phyloP scores from a whole-genome alignment of 2,888 invertebrate genomes.

The Electrophaes corylata region DNA sequence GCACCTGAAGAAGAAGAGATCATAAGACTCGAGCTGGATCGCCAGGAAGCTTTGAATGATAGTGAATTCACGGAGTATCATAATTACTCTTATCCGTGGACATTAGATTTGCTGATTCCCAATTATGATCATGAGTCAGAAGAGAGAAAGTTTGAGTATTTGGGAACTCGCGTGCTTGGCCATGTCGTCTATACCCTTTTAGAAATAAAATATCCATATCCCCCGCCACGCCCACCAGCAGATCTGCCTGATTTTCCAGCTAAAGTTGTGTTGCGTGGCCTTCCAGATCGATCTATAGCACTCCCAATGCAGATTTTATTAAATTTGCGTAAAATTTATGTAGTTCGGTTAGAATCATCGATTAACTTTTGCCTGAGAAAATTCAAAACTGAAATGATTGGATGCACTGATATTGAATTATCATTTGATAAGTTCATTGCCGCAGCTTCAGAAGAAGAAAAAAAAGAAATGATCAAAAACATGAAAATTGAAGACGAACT shows the following conservation, averaged over 20 bases:
- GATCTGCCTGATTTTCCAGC: slow-evolving; percentile 65
- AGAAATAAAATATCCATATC: slow-evolving; percentile 75
- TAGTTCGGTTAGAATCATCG: slow-evolving; percentile 77
- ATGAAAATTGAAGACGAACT: slow-evolving; percentile 66
- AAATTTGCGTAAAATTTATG: slow-evolving; percentile 63
- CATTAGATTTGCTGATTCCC: slow-evolving; percentile 69
- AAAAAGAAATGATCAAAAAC: slow-evolving; percentile 64
- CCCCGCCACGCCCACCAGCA: slow-evolving; percentile 60
- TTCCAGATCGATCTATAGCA: slow-evolving; percentile 70
- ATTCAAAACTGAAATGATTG: slow-evolving; percentile 82
- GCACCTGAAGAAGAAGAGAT: slow-evolving; percentile 69
- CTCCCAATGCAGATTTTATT: slow-evolving; percentile 72
- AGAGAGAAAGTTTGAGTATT: slow-evolving; percentile 71
- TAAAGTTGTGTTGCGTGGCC: slow-evolving; percentile 70
- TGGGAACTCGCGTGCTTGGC: slow-evolving; percentile 76
- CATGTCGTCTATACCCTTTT: slow-evolving; percentile 81
- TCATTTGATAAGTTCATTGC: slow-evolving; percentile 66
- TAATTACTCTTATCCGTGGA: slow-evolving; percentile 81
- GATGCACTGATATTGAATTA: slow-evolving; percentile 76
- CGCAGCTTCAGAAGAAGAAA: slow-evolving; percentile 57
- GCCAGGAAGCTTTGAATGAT: slow-evolving; percentile 82
- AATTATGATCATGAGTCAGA: slow-evolving; percentile 70
- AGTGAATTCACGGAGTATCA: slow-evolving; percentile 84
- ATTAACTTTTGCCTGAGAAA: slow-evolving; percentile 83
- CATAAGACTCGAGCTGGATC: slow-evolving; percentile 73